phyloP scores from a whole-genome alignment of 2,113 vertebrate species.

The Mesitornis unicolor region DNA sequence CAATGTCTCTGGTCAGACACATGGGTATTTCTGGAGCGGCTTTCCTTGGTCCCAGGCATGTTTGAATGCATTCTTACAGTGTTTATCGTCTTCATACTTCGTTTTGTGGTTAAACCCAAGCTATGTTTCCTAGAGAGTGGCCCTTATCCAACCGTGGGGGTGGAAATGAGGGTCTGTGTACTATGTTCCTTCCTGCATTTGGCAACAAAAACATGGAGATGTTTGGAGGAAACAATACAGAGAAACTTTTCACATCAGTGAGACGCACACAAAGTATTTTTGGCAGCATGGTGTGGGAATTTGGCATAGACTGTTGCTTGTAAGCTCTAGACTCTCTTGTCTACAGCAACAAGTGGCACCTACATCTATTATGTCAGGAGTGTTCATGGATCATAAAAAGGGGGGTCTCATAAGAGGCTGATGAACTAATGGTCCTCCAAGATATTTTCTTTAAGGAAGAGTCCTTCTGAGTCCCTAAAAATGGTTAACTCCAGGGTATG shows the following conservation, averaged over 20 bases:
- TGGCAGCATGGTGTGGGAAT: slow-evolving; percentile 48
- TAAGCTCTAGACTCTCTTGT: neutral
- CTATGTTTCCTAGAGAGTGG: neutral
- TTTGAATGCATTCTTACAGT: neutral
- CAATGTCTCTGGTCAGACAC: too few species aligned
- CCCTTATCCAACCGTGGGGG: neutral
- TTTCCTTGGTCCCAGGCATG: neutral
- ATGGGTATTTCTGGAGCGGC: neutral
- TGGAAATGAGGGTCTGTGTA: neutral
- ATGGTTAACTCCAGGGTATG: neutral
- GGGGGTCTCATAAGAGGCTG: neutral
- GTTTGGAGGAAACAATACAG: neutral
- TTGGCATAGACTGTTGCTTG: neutral
- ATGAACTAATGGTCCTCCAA: neutral
- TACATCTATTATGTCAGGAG: neutral
- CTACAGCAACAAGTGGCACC: slow-evolving; percentile 20
- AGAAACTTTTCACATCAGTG: neutral
- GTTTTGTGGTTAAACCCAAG: neutral
- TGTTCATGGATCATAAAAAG: neutral
- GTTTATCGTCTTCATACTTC: neutral
- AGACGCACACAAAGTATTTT: slow-evolving; percentile 5
- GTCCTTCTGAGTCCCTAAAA: neutral
- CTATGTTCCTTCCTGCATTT: neutral
- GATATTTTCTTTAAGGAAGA: neutral
- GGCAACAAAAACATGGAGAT: slow-evolving; percentile 4